These are phyloP conservation scores for Rallus crepitans DNA, from an alignment of 2,797 vertebrate genomes.

Conservation along the genomic window DNA sequence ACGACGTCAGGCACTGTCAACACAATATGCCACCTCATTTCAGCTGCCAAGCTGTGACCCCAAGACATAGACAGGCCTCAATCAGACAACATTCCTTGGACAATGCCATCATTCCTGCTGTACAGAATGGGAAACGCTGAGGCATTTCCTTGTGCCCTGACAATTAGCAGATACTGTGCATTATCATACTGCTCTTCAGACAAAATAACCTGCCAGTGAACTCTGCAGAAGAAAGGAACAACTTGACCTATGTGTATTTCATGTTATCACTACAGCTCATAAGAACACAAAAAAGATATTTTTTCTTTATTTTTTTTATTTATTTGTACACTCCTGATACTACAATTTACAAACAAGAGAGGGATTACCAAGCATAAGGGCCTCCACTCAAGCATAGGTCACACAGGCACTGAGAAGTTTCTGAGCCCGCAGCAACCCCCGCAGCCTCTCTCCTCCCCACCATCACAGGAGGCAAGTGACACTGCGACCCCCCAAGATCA, in stretches of 20 bases:
- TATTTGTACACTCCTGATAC: not conserved
- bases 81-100: not conserved
- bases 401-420: not conserved
- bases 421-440: not conserved
- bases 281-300: not conserved
- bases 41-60: conserved; percentile 38
- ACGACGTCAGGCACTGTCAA: not conserved
- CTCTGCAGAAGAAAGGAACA: conserved; percentile 11
- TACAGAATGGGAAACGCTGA: accelerated
- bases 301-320: not conserved
- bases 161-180: not conserved
- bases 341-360: not conserved
- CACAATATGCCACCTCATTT: conserved; percentile 30
- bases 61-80: not conserved
- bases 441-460: not conserved
- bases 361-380: not conserved
- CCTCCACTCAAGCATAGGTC: not conserved
- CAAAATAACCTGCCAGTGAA: not conserved
- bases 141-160: not conserved
- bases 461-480: accelerated
- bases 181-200: not conserved
- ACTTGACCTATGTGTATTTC: not conserved
- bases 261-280: not conserved
- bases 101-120: accelerated
- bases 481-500: not conserved